Evolutionary conservation across 2,113 vertebrate genomes (phyloP).

Genomic region (Oncorhynchus mykiss): DNA sequence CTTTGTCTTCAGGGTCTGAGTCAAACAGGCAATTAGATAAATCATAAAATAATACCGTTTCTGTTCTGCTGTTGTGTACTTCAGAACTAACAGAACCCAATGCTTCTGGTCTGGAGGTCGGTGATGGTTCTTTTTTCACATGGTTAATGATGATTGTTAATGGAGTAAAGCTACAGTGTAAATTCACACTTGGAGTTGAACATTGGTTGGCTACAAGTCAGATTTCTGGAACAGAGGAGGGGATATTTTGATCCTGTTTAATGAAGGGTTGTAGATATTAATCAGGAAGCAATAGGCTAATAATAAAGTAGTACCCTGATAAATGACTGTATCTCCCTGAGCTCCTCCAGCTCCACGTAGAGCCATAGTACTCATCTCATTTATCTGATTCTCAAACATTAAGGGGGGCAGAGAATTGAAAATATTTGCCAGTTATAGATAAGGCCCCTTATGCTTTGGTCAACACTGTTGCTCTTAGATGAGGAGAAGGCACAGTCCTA

Average conservation of each 20-base stretch:
- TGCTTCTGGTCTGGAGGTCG: too few relatives aligned
- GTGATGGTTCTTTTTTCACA: too few relatives aligned
- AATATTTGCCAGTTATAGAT: constrained; percentile 38
- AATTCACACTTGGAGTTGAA: too few relatives aligned
- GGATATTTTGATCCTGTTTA: constrained; percentile 29
- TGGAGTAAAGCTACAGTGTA: too few relatives aligned
- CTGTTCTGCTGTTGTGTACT: not conserved
- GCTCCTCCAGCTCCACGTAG: constrained; percentile 18
- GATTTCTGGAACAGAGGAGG: constrained; percentile 1
- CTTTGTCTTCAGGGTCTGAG: not conserved
- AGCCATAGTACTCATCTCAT: constrained; percentile 21
- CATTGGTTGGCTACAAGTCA: not conserved
- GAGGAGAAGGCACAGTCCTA: constrained; percentile 16
- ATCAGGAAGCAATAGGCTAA: constrained; percentile 33
- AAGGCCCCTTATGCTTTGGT: constrained; percentile 34
- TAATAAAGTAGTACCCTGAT: constrained; percentile 34
- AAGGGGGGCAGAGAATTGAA: constrained; percentile 25
- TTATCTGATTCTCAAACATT: constrained; percentile 33
- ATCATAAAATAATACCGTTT: not conserved
- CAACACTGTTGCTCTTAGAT: constrained; percentile 26
- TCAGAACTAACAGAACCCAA: too few relatives aligned
- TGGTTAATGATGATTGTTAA: too few relatives aligned
- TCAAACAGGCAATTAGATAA: constrained; percentile 3
- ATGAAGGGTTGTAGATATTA: constrained; percentile 33
- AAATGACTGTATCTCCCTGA: constrained; percentile 25